Evolutionary conservation across 2,113 vertebrate species (phyloP), one percentile per base, ranked within the genome.

Genomic region (Cyphomyrus discorhynchus): DNA sequence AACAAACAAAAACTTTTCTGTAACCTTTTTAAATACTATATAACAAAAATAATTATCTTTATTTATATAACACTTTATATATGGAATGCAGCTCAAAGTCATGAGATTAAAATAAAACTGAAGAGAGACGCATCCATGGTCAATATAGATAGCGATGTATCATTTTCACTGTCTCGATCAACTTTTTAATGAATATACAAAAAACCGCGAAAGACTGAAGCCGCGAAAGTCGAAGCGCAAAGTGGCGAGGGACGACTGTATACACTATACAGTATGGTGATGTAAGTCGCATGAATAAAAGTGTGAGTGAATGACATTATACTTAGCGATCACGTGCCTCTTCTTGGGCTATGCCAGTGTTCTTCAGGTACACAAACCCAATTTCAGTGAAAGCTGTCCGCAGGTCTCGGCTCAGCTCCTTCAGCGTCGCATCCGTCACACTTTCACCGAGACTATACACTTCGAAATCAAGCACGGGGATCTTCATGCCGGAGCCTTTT

Each of bases 401-500:
- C 62, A 66, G n/a, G n/a, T 66, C n/a, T n/a, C 9, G 62, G 62
- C n/a, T 27, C 62, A 66, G n/a, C 62, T 66, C n/a, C 9, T 11
- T 66, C 62, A 66, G 4, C 62, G 1, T 66, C n/a, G 3, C 62
- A 66, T 66, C n/a, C n/a, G n/a, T 10, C 62, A 66, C 62, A 27
- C 11, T 66, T 66, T 86, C 56, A 2, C 3, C 89, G 10, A 95
- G 92, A 50, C 89, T 90, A 91, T 39, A 39, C 39, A 39, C 39
- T 39, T 39, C 85, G 3, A 96, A 96, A 7, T 96, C 95, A 83
- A 96, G 88, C 5, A 96, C 93, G 39, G 39, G 39, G 39, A 96
- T 95, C 50, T 5, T 85, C 96, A 96, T 96, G 9, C 53, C 91
- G 46, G 39, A 27, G 39, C 3, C 39, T 0, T 39, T 39, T 39